Percentiles rank a stretch among this genome's conserved stretches.
phyloP scores from a whole-genome alignment of 2,113 vertebrate genomes.

The Cariama cristata region DNA sequence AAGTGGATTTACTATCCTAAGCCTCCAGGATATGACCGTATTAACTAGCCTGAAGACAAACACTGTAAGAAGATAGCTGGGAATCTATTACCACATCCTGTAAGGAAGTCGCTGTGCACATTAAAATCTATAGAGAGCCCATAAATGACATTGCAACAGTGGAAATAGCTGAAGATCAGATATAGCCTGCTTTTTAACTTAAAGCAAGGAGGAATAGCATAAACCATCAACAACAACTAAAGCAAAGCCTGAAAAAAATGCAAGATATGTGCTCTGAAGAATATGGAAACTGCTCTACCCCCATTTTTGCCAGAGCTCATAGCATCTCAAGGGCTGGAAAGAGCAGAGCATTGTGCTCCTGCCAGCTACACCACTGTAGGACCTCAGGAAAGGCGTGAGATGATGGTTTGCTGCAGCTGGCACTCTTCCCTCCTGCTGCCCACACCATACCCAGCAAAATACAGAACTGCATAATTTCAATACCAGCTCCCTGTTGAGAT shows the following conservation, averaged over 20 bases:
- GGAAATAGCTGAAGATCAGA: neutral
- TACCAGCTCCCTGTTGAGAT: neutral
- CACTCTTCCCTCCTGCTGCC: neutral
- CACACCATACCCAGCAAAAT: neutral
- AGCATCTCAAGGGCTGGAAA: neutral
- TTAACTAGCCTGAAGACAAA: neutral
- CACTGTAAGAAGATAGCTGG: neutral
- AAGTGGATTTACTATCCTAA: neutral
- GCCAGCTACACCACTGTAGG: neutral
- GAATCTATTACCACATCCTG: neutral
- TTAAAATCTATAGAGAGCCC: neutral
- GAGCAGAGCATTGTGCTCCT: neutral
- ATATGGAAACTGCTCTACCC: neutral
- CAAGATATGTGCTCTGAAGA: neutral
- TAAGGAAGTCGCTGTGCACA: neutral
- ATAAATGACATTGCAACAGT: neutral
- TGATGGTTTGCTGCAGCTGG: neutral
- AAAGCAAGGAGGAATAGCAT: neutral
- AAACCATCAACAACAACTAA: neutral
- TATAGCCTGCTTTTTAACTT: neutral
- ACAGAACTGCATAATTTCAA: neutral
- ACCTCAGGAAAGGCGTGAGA: neutral
- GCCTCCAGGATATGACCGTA: neutral
- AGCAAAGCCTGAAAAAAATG: neutral
- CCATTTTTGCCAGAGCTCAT: neutral